Evolutionary conservation across 2,113 vertebrate genomes (phyloP).

Genomic region (Cranoglanis bouderius): DNA sequence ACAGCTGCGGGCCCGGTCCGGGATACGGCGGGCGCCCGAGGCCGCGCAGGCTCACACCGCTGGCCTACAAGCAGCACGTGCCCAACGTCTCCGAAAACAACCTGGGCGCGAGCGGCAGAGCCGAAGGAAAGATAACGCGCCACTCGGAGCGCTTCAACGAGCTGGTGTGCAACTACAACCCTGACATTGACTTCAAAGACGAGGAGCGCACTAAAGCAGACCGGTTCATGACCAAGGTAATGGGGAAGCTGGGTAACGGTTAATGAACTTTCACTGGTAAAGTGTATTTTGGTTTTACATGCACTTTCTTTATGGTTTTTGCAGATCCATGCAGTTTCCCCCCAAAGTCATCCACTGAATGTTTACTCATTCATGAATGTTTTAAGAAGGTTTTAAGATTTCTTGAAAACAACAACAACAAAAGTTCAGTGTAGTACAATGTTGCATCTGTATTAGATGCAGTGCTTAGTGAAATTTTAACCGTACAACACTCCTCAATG

Average conservation of each 20-base stretch:
- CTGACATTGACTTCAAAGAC: conserved; percentile 98
- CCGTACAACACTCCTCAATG: neutral
- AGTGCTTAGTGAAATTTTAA: neutral
- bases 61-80: conserved; percentile 89
- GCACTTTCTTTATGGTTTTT: neutral
- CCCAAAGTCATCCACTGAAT: neutral
- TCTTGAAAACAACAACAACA: neutral
- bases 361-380: neutral
- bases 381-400: neutral
- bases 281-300: neutral
- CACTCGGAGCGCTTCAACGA: conserved; percentile 93
- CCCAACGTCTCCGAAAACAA: conserved; percentile 97
- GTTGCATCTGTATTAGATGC: neutral
- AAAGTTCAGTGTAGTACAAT: neutral
- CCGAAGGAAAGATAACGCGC: conserved; percentile 92
- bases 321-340: neutral
- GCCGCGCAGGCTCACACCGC: conserved; percentile 84
- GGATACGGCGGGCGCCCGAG: conserved; percentile 82
- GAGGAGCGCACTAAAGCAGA: conserved; percentile 97
- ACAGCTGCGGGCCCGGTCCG: conserved; percentile 88
- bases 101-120: conserved; percentile 92
- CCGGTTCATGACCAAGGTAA: conserved; percentile 97
- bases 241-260: conserved; percentile 37
- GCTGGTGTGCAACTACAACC: conserved; percentile 96
- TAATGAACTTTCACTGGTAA: neutral